Evolutionary conservation across 2,888 invertebrate species (phyloP), one percentile per base, ranked within the genome.

Genomic region (Ariolimax columbianus): DNA sequence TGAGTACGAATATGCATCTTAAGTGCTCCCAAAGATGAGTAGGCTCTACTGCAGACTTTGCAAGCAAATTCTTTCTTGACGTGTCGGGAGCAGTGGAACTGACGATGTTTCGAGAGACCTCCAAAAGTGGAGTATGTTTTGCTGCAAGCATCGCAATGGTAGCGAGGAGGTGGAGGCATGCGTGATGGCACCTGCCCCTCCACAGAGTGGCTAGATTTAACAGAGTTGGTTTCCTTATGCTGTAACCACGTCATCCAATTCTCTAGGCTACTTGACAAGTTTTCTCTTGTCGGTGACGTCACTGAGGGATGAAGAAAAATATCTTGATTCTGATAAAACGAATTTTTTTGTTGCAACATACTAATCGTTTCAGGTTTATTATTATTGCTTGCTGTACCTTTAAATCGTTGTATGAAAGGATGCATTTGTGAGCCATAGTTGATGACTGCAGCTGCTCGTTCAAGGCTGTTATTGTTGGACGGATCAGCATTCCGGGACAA

Each of bases 1-100:
- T 99, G 99, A 7, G 99, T 99, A 87, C 99, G 96, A 90, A 99
- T 99, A 95, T 99, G 99, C 99, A 99, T 99, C 95, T 99, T 99
- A 19, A 99, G 95, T 0, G 99, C 99, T 0, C 99, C 99, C 88
- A 98, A 95, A 0, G 98, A 98, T 19, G 97, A 97, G 95, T 99
- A 99, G 40, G 97, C 97, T 95, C 99, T 99, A 88, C 98, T 97
- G 95, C 99, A 99, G 94, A 97, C 97, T 94, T 99, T 98, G 95
- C 99, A 99, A 92, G 97, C 97, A 95, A 98, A 98, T 19, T 97
- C 96, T 94, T 98, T 98, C 93, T 97, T 96, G 33, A 93, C 93
- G 72, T 97, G 97, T 66, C 85, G 85, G 1, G 97, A 96, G 93
- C 98, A 98, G 92, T 98, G 98, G 95, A 98, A 98, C 94, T 98